phyloP scores from a whole-genome alignment of 2,113 vertebrate genomes.

The Gnathonemus longibarbis region DNA sequence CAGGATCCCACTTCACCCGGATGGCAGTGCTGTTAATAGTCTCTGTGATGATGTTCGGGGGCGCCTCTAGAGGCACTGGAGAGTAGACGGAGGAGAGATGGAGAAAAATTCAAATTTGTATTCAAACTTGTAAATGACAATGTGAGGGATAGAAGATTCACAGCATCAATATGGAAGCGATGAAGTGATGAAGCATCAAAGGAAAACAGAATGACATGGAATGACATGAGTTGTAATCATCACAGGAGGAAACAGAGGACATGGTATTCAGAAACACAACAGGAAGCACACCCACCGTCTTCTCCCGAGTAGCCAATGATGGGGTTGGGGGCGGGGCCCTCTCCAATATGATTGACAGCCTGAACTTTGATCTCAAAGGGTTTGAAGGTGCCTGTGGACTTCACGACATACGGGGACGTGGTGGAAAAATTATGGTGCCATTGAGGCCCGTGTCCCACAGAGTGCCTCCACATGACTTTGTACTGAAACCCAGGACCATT shows the following conservation, averaged over 20 bases:
- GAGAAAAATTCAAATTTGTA: neutral
- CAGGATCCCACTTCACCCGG: constrained; percentile 59
- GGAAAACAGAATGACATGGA: neutral
- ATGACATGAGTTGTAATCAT: neutral
- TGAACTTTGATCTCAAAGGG: constrained; percentile 77
- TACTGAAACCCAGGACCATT: constrained; percentile 66
- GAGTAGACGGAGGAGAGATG: neutral
- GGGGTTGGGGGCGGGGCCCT: constrained; percentile 50
- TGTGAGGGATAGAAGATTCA: neutral
- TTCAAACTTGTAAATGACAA: neutral
- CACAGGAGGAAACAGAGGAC: neutral
- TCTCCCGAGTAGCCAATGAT: constrained; percentile 71
- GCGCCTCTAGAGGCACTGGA: constrained; percentile 62
- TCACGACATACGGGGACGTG: constrained; percentile 56
- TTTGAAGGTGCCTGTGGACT: constrained; percentile 60
- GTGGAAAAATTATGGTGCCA: constrained; percentile 53
- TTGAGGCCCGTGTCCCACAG: neutral
- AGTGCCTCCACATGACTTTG: constrained; percentile 67
- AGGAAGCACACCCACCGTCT: constrained; percentile 59
- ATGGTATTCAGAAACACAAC: neutral
- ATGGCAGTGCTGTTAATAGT: constrained; percentile 56
- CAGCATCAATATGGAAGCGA: neutral
- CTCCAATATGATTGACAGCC: constrained; percentile 62
- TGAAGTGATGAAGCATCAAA: neutral
- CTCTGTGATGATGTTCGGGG: constrained; percentile 39